Conservation (phyloP, 2,113 vertebrate species). For the Campylomormyrus tamandua region DNA sequence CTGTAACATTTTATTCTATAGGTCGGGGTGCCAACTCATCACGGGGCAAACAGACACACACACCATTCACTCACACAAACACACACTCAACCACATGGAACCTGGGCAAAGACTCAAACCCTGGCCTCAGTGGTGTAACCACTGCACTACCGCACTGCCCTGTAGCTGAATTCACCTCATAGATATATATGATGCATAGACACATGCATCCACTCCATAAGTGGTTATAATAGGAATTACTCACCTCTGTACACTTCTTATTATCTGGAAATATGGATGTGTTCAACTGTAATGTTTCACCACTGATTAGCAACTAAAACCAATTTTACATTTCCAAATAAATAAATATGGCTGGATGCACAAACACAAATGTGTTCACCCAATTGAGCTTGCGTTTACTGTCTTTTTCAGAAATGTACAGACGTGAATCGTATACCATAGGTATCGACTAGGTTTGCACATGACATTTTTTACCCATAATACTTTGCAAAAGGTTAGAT, state of each 20-base stretch:
- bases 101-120: no score
- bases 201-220: neutral
- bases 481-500: neutral
- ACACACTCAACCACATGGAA: neutral
- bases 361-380: neutral
- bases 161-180: neutral
- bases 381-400: neutral
- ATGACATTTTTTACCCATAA: neutral
- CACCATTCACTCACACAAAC: no score
- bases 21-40: neutral
- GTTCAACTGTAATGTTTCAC: neutral
- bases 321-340: neutral
- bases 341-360: neutral
- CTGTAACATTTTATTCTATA: neutral
- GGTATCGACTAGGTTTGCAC: neutral
- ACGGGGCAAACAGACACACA: no score
- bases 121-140: no score
- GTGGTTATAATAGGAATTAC: neutral
- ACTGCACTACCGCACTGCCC: neutral
- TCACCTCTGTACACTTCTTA: neutral
- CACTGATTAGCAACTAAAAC: neutral
- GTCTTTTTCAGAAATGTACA: neutral
- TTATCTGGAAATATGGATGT: neutral
- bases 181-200: neutral
- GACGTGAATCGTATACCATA: neutral